These are phyloP conservation scores for Myopa testacea DNA, from an alignment of 2,888 invertebrate species.

Conservation along the genomic window DNA sequence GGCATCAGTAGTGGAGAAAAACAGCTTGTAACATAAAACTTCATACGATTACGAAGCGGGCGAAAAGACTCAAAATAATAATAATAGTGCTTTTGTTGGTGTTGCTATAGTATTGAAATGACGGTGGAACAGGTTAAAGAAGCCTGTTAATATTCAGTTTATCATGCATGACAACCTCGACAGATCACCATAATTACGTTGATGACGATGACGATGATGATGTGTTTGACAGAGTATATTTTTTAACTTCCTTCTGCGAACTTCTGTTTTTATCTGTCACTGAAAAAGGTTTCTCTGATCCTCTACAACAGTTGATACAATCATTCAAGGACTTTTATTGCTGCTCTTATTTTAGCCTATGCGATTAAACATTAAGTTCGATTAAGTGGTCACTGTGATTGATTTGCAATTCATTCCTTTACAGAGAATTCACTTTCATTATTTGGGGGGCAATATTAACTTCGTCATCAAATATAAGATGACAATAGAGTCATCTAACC, in stretches of 20 bases:
- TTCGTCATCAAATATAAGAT: too few species aligned
- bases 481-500: too few species aligned
- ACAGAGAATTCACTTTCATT: too few species aligned
- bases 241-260: too few species aligned
- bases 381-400: too few species aligned
- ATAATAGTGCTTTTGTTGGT: neutral
- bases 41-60: slow-evolving; percentile 57
- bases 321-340: too few species aligned
- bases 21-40: slow-evolving; percentile 61
- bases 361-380: too few species aligned
- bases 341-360: too few species aligned
- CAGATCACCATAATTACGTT: neutral
- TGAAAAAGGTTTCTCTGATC: neutral
- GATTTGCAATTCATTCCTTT: too few species aligned
- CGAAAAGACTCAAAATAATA: neutral
- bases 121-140: slow-evolving; percentile 3
- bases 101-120: neutral
- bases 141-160: neutral
- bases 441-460: too few species aligned
- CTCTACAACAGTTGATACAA: too few species aligned
- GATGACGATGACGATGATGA: neutral
- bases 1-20: neutral
- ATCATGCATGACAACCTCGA: neutral
- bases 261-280: neutral
- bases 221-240: neutral